These are phyloP conservation scores for Byasa hedistus DNA, from an alignment of 2,888 invertebrate genomes.

Conservation along the genomic window DNA sequence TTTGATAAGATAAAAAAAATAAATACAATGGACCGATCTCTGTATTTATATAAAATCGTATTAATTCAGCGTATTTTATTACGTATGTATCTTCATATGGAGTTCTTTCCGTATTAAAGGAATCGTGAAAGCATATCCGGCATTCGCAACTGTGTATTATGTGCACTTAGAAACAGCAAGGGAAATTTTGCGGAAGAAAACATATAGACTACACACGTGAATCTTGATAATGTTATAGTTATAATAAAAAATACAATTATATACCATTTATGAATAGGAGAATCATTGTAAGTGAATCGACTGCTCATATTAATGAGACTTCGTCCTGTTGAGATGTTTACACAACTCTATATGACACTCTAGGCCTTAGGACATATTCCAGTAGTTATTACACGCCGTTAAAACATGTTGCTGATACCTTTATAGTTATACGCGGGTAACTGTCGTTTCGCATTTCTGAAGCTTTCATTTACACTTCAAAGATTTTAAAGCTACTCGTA, in stretches of 20 bases:
- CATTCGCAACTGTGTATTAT: neutral
- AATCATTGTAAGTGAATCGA: no score
- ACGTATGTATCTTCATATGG: neutral
- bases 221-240: neutral
- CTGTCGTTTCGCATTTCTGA: neutral
- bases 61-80: neutral
- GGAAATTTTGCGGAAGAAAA: neutral
- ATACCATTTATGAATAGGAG: neutral
- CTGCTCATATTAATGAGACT: no score
- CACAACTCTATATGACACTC: no score
- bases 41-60: neutral
- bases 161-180: neutral
- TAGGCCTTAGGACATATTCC: no score
- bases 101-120: neutral
- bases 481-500: conserved; percentile 1
- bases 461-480: conserved; percentile 2
- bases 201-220: neutral
- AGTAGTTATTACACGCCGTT: no score
- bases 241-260: neutral
- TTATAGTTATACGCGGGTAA: no score
- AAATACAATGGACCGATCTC: neutral
- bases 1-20: neutral
- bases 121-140: neutral
- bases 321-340: no score
- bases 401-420: no score